Evolutionary conservation across 2,888 invertebrate genomes (phyloP), one percentile per base, ranked within the genome.

Genomic region (Idaea dimidiata): DNA sequence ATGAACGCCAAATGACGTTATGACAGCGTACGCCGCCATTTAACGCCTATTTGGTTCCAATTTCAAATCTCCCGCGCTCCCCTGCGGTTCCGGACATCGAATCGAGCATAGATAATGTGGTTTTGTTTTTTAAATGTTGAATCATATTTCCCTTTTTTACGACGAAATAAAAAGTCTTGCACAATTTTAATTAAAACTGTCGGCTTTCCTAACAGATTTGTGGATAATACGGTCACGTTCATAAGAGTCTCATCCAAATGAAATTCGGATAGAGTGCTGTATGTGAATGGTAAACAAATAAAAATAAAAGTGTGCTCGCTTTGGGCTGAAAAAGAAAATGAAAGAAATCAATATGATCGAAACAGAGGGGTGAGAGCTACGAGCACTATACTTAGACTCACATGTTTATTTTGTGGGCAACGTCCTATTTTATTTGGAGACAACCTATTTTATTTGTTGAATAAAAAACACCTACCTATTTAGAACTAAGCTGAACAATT

Each of bases 21-120:
- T 91, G 88, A 90, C 89, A 89, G 87, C 88, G 89, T 87, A 87
- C 90, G 93, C 91, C 93, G 93, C 93, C 93, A 94, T 94, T 94
- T 94, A 94, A 94, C 94, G 94, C 94, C 93, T 94, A 94, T 94
- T 94, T 94, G 94, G 90, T 89, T 93, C 92, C 93, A 93, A 92
- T 91, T 89, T 91, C 93, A 93, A 94, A 93, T 92, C 87, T 90
- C 81, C 81, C 88, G 92, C 91, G 88, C 88, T 87, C 90, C 91
- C 84, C 87, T 83, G 84, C 82, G 84, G 84, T 86, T 87, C 87
- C 88, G 88, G 88, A 81, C 90, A 88, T 82, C 80, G 88, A 91
- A 84, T 80, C 78, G 82, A 79, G 82, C 82, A 84, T 85, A 83
- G 83, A 90, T 89, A 91, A 90, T 88, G 80, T 82, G 78, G 84